phyloP scores from a whole-genome alignment of 2,113 vertebrate genomes.

The Merops nubicus region DNA sequence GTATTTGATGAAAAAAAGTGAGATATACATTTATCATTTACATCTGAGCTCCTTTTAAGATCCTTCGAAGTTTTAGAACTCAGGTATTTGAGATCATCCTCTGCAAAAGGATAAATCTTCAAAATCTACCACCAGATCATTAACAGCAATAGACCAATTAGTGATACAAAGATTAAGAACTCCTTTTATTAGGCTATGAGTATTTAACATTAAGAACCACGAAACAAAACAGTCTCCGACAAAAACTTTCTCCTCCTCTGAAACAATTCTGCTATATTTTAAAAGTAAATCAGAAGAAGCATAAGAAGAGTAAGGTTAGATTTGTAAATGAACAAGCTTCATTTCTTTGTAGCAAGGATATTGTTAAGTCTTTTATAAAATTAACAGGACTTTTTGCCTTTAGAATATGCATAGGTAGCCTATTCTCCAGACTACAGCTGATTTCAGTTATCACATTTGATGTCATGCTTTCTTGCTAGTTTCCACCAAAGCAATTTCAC shows the following conservation, averaged over 20 bases:
- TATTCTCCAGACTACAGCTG: neutral
- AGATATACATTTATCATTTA: neutral
- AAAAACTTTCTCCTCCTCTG: neutral
- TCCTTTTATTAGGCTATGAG: neutral
- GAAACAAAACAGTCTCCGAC: neutral
- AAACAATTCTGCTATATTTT: neutral
- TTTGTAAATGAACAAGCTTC: neutral
- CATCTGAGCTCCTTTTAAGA: neutral
- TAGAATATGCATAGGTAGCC: neutral
- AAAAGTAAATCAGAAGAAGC: neutral
- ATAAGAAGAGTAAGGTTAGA: neutral
- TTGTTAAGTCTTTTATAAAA: neutral
- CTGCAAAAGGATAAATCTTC: neutral
- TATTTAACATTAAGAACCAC: neutral
- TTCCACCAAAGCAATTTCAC: neutral
- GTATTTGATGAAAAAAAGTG: neutral
- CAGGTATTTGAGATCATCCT: neutral
- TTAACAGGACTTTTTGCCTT: neutral
- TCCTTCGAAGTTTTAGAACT: neutral
- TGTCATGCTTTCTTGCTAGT: neutral
- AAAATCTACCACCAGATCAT: constrained; percentile 4
- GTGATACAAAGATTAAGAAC: neutral
- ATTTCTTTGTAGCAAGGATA: neutral
- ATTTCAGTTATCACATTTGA: neutral
- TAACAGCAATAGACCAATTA: neutral